A percentile compares a stretch with the other conserved stretches of the same genome.
Evolutionary conservation across 2,113 vertebrate species (phyloP).

Genomic region (Acrocephalus kingi): DNA sequence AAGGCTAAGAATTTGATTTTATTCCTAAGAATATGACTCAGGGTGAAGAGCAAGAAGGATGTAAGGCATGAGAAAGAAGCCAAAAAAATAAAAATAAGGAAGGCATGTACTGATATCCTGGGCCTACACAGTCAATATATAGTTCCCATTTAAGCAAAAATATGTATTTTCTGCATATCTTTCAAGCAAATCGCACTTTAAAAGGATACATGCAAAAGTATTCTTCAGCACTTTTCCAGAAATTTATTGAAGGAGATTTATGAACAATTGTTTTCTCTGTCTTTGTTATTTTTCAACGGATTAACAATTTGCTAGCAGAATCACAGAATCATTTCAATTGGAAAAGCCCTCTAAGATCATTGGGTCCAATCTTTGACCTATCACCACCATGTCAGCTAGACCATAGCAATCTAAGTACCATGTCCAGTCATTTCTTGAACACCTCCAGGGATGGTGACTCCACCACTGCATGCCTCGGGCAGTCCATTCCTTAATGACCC

Average conservation of each 20-base stretch:
- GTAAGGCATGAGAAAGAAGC: neutral
- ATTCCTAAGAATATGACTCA: neutral
- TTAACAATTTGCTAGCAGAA: neutral
- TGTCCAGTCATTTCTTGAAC: neutral
- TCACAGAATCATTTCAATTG: neutral
- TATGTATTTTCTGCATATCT: neutral
- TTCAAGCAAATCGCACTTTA: neutral
- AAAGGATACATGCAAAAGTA: neutral
- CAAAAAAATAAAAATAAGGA: fast-evolving
- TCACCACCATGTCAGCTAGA: neutral
- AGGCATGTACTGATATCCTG: neutral
- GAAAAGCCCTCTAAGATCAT: neutral
- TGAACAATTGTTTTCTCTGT: neutral
- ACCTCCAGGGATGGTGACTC: neutral
- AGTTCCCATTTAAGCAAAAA: neutral
- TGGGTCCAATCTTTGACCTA: neutral
- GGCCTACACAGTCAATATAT: neutral
- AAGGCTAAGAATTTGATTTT: neutral
- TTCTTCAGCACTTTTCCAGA: neutral
- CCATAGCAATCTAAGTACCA: too few relatives aligned
- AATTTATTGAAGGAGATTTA: neutral
- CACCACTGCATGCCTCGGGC: neutral
- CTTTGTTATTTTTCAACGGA: neutral
- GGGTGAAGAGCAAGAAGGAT: neutral
- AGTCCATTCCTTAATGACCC: neutral